Evolutionary conservation across 2,797 vertebrate genomes (phyloP).

Genomic region (Acropternis orthonyx): DNA sequence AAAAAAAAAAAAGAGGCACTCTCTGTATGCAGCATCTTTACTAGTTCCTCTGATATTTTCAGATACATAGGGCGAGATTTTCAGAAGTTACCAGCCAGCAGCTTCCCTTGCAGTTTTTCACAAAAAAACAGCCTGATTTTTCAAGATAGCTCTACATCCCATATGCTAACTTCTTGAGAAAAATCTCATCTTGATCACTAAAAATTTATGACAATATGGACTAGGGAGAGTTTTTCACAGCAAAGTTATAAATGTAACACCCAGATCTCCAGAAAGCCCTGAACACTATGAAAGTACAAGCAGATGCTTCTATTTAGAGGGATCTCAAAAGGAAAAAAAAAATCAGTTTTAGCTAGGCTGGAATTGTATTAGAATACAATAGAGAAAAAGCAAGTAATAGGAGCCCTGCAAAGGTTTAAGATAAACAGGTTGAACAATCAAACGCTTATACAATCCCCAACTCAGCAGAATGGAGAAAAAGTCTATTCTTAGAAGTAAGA

Average conservation of each 20-base stretch:
- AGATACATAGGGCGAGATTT: neutral
- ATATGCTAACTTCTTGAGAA: slow-evolving; percentile 36
- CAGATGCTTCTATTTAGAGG: slow-evolving; percentile 31
- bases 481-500: neutral
- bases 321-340: neutral
- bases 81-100: slow-evolving; percentile 26
- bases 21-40: neutral
- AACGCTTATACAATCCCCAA: neutral
- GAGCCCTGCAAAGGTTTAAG: neutral
- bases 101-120: slow-evolving; percentile 26
- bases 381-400: neutral
- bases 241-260: slow-evolving; percentile 39
- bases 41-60: slow-evolving; percentile 19
- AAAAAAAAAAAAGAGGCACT: neutral
- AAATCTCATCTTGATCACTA: slow-evolving; percentile 33
- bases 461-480: neutral
- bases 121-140: slow-evolving; percentile 14
- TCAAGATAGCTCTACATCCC: slow-evolving; percentile 9
- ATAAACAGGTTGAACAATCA: neutral
- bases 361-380: neutral
- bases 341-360: neutral
- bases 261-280: slow-evolving; percentile 25
- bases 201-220: slow-evolving; percentile 59
- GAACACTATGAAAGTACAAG: slow-evolving; percentile 2
- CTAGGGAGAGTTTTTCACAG: slow-evolving; percentile 5